Evolutionary conservation across 2,888 invertebrate genomes (phyloP).

Genomic region (Polyploca ridens): DNA sequence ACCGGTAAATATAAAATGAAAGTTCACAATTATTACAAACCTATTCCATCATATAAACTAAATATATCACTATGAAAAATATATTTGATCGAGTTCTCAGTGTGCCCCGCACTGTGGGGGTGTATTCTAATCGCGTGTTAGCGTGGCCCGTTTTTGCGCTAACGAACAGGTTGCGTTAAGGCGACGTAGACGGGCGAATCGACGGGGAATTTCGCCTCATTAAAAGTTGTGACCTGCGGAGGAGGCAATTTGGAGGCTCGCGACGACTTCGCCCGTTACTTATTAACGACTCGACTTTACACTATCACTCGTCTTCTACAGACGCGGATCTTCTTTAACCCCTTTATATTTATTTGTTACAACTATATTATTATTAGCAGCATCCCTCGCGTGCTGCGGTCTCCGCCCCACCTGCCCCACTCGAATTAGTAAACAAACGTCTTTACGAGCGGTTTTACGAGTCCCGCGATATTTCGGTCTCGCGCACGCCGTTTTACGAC

Average conservation of each 20-base stretch:
- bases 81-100: slow-evolving; percentile 35
- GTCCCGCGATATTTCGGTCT: slow-evolving; percentile 83
- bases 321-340: slow-evolving; percentile 26
- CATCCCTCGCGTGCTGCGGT: slow-evolving; percentile 68
- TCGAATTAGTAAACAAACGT: slow-evolving; percentile 85
- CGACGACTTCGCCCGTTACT: slow-evolving; percentile 69
- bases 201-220: slow-evolving; percentile 83
- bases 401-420: slow-evolving; percentile 78
- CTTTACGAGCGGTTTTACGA: slow-evolving; percentile 84
- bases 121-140: slow-evolving; percentile 84
- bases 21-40: too few species aligned
- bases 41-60: background rate
- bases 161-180: slow-evolving; percentile 84
- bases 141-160: slow-evolving; percentile 82
- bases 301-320: slow-evolving; percentile 56
- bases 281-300: slow-evolving; percentile 75
- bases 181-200: slow-evolving; percentile 71
- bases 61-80: background rate
- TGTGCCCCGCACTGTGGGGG: slow-evolving; percentile 64
- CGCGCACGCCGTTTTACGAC: slow-evolving; percentile 81
- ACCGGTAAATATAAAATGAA: too few species aligned
- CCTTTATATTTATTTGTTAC: slow-evolving; percentile 44
- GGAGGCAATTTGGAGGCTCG: slow-evolving; percentile 79
- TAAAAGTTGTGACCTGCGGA: slow-evolving; percentile 83
- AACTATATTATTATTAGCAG: slow-evolving; percentile 67